Evolutionary conservation across 2,113 vertebrate species (phyloP).

Genomic region (Accipiter cooperii): DNA sequence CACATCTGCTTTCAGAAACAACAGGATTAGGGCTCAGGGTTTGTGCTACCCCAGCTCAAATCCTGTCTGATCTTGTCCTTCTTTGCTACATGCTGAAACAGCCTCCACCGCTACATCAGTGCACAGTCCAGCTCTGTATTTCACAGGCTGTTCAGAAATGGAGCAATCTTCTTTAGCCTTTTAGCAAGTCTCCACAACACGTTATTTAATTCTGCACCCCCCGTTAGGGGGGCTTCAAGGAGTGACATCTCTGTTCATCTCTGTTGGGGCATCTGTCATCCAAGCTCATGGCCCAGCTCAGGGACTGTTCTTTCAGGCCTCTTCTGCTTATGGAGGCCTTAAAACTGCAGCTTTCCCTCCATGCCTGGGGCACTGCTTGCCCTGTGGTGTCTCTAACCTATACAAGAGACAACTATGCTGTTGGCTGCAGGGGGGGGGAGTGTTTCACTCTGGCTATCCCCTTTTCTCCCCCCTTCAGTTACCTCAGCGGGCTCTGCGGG

Average conservation of each 20-base stretch:
- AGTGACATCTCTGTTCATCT: background rate
- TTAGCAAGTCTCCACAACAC: background rate
- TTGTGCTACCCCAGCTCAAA: background rate
- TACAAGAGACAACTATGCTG: background rate
- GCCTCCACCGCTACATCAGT: accelerated
- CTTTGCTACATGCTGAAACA: background rate
- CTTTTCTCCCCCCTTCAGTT: background rate
- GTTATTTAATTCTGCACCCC: background rate
- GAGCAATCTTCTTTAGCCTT: background rate
- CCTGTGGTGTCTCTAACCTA: background rate
- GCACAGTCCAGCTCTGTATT: background rate
- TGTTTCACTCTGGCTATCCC: background rate
- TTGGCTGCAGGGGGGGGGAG: accelerated
- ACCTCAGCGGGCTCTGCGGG: background rate
- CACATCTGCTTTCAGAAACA: background rate
- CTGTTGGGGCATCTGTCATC: background rate
- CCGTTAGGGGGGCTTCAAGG: background rate
- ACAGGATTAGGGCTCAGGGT: background rate
- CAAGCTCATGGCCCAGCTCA: background rate
- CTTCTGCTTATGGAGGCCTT: background rate
- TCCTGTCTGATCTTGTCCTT: background rate
- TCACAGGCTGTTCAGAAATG: background rate
- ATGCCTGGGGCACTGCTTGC: background rate
- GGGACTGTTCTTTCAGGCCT: background rate
- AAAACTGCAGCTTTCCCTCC: background rate